Conservation (phyloP, 2,888 invertebrate genomes). For the Leistus spinibarbis region DNA sequence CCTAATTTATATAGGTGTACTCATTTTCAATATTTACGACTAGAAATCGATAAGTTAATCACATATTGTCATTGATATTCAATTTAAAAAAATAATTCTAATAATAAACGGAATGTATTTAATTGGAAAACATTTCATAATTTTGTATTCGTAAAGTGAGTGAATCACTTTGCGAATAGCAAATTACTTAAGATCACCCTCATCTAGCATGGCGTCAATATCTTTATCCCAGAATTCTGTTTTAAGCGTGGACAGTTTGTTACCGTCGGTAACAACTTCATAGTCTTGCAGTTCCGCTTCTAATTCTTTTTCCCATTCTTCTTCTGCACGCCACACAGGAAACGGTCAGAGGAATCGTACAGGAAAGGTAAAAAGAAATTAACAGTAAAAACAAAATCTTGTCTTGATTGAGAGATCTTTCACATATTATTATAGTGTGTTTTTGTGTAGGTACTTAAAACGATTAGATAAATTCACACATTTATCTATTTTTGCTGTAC, state of each 20-base stretch:
- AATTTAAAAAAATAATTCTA: neutral
- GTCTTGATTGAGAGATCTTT: conserved; percentile 22
- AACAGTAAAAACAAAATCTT: conserved; percentile 48
- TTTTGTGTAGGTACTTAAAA: neutral
- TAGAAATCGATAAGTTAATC: too few species aligned
- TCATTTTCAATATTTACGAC: too few species aligned
- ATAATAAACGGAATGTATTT: too few species aligned
- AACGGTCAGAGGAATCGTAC: conserved; percentile 37
- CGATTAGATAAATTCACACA: neutral
- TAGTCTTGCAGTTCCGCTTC: conserved; percentile 95
- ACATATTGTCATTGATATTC: neutral
- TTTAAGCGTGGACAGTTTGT: conserved; percentile 58
- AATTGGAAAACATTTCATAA: too few species aligned
- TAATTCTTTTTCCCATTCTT: conserved; percentile 96
- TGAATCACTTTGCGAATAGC: too few species aligned
- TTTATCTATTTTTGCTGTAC: too few species aligned
- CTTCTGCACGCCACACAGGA: conserved; percentile 58
- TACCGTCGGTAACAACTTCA: conserved; percentile 77
- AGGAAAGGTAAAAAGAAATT: conserved; percentile 48
- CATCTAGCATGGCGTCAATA: conserved; percentile 55
- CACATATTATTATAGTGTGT: neutral
- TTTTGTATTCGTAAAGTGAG: too few species aligned
- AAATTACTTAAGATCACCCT: conserved; percentile 55
- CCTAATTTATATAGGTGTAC: too few species aligned
- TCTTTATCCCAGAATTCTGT: conserved; percentile 56